Conservation (phyloP, 2,797 vertebrate species). For the Pipistrellus kuhlii region DNA sequence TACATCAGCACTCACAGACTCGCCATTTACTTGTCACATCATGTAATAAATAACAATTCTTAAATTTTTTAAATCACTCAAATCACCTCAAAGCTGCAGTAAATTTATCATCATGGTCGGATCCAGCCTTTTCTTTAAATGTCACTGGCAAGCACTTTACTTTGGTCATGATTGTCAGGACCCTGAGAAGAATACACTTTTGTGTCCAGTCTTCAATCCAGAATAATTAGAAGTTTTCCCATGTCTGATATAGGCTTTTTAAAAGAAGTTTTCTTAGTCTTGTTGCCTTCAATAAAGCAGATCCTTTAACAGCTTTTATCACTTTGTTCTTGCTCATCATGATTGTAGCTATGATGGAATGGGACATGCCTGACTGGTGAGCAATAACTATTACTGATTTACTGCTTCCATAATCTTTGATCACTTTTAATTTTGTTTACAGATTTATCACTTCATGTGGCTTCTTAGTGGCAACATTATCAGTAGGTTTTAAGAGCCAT, state of each 20-base stretch:
- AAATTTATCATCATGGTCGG: not conserved
- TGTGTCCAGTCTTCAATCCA: not conserved
- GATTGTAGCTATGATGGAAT: not conserved
- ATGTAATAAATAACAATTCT: not conserved
- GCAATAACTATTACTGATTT: not conserved
- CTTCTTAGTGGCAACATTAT: not conserved
- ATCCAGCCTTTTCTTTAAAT: not conserved
- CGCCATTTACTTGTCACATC: too few relatives aligned
- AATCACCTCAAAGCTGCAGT: too few relatives aligned
- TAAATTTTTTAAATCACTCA: not conserved
- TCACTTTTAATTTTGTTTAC: not conserved
- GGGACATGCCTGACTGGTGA: not conserved
- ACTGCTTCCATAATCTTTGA: not conserved
- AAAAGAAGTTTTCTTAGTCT: not conserved
- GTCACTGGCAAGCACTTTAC: not conserved
- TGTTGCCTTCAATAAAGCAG: not conserved
- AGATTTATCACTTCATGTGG: not conserved
- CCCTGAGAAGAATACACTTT: not conserved
- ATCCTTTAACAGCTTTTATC: not conserved
- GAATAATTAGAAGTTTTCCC: not conserved
- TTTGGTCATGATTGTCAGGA: not conserved
- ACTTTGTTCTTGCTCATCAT: not conserved
- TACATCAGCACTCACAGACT: not conserved
- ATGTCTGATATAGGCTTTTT: not conserved
- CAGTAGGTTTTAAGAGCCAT: not conserved